phyloP scores from a whole-genome alignment of 2,797 vertebrate species.

The Megalops cyprinoides region DNA sequence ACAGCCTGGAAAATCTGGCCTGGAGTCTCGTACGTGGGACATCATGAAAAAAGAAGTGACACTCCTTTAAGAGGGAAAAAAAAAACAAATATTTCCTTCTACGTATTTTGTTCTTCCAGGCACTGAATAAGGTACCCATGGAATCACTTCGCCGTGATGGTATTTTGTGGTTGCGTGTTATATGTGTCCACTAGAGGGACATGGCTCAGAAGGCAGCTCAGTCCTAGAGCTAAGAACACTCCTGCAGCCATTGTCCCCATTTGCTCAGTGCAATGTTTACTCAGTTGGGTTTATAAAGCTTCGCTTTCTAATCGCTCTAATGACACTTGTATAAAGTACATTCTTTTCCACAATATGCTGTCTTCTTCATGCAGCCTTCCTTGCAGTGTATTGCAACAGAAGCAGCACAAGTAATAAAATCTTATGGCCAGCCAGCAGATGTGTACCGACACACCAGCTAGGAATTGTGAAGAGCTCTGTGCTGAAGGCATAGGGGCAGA shows the following conservation, averaged over 20 bases:
- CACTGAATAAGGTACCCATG: neutral
- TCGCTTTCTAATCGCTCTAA: neutral
- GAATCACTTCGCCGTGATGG: neutral
- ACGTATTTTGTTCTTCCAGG: neutral
- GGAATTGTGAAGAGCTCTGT: too few relatives aligned
- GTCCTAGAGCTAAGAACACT: neutral
- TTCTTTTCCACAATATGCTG: too few relatives aligned
- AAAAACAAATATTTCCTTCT: too few relatives aligned
- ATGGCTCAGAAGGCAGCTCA: neutral
- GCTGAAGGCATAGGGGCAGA: too few relatives aligned
- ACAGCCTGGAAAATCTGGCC: neutral
- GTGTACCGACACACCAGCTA: too few relatives aligned
- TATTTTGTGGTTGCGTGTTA: neutral
- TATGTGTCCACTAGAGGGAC: constrained; percentile 15
- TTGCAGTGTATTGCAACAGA: too few relatives aligned
- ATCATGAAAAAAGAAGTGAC: neutral
- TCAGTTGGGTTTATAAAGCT: neutral
- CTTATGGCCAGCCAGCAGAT: too few relatives aligned
- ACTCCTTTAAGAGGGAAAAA: neutral
- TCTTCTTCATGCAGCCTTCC: too few relatives aligned
- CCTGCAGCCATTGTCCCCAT: neutral
- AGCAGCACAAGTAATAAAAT: too few relatives aligned
- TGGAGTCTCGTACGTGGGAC: neutral
- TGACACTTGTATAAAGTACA: too few relatives aligned
- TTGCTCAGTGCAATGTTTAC: neutral